These are phyloP conservation scores for Lysandra coridon DNA, from an alignment of 2,888 invertebrate species.

Conservation along the genomic window DNA sequence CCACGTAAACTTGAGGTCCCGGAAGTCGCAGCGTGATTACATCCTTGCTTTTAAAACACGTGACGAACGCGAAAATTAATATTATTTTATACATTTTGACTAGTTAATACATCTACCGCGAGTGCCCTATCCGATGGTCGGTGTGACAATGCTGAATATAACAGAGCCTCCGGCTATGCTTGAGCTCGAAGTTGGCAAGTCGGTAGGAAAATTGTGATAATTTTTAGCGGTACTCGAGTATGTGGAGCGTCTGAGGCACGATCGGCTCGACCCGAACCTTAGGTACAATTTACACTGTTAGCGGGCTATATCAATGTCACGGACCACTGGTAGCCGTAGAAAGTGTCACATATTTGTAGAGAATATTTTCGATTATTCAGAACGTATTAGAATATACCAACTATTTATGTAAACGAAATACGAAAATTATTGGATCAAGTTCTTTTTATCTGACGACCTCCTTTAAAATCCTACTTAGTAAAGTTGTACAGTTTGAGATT, in stretches of 20 bases:
- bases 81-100: constrained; percentile 55
- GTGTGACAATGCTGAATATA: constrained; percentile 59
- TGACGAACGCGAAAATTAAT: constrained; percentile 49
- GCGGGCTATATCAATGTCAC: constrained; percentile 61
- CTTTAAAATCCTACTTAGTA: not conserved
- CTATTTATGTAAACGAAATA: not conserved
- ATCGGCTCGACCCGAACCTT: constrained; percentile 57
- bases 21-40: constrained; percentile 54
- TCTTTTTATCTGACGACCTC: not conserved
- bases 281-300: constrained; percentile 72
- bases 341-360: constrained; percentile 75
- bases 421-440: constrained; percentile 8
- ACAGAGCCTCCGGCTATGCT: constrained; percentile 42
- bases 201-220: constrained; percentile 68
- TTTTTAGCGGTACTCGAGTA: constrained; percentile 73
- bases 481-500: not conserved
- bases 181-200: constrained; percentile 52
- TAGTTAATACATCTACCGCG: constrained; percentile 47
- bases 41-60: constrained; percentile 50
- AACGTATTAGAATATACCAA: not conserved
- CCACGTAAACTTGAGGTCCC: constrained; percentile 69
- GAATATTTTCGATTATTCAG: constrained; percentile 49
- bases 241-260: constrained; percentile 69
- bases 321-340: constrained; percentile 54
- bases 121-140: constrained; percentile 54